A percentile compares a stretch with the other conserved stretches of the same genome.
Conservation (phyloP, 2,888 invertebrate genomes). For the Eumacrocentrus americanus region DNA sequence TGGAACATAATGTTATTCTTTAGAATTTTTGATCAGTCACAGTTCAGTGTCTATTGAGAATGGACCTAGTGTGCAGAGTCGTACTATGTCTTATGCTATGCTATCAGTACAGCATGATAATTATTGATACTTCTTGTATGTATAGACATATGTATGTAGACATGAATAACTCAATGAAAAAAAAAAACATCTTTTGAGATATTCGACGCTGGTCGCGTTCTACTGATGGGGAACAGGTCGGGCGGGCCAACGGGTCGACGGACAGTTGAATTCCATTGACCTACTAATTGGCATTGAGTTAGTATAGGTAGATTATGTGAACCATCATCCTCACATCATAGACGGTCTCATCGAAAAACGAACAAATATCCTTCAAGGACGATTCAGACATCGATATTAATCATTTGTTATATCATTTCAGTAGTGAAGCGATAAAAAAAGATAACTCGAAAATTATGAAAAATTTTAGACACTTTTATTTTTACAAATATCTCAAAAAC, state of each 20-base stretch:
- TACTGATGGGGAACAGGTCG: conserved; percentile 34
- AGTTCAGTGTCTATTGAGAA: conserved; percentile 13
- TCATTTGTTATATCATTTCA: neutral
- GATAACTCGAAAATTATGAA: too few relatives aligned
- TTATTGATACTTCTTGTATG: neutral
- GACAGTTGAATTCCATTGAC: conserved; percentile 58
- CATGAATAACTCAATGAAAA: neutral
- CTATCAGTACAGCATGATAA: too few relatives aligned
- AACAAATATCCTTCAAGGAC: too few relatives aligned
- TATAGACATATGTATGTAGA: neutral
- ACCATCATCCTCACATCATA: too few relatives aligned
- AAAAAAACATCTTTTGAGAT: conserved; percentile 25
- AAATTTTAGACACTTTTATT: neutral
- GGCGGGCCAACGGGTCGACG: conserved; percentile 43
- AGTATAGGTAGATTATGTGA: too few relatives aligned
- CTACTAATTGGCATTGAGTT: conserved; percentile 47
- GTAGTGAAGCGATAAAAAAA: neutral
- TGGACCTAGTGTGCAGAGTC: too few relatives aligned
- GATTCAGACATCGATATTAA: too few relatives aligned
- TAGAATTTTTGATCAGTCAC: conserved; percentile 4
- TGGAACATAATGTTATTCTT: conserved; percentile 10
- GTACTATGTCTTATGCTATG: too few relatives aligned
- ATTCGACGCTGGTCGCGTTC: conserved; percentile 31
- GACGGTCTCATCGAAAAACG: too few relatives aligned
- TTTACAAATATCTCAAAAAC: too few relatives aligned